phyloP scores from a whole-genome alignment of 1,140 invertebrate genomes.

The Meloidogyne floridensis region DNA sequence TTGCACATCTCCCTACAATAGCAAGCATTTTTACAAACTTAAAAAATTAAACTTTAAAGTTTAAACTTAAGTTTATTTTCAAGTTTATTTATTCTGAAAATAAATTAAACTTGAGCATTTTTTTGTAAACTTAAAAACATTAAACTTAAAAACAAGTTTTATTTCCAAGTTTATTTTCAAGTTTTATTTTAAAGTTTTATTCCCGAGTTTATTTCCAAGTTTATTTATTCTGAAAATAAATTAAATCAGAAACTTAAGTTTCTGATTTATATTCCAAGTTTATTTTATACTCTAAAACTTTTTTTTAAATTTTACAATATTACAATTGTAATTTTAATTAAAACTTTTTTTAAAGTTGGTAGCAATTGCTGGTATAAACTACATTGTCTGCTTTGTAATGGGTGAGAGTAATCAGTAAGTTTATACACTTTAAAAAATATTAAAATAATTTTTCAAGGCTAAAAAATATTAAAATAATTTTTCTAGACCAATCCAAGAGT shows the following conservation, averaged over 20 bases:
- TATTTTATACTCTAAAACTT: background rate
- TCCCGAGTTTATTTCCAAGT: too few species aligned
- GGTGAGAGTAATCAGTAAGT: constrained; percentile 25
- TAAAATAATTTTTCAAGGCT: too few species aligned
- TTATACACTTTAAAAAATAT: background rate
- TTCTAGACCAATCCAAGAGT: constrained; percentile 41
- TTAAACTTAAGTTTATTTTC: background rate
- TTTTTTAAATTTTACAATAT: background rate
- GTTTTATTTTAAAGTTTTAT: too few species aligned
- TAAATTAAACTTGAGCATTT: too few species aligned
- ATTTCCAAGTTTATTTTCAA: too few species aligned
- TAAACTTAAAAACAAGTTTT: too few species aligned
- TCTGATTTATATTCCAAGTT: background rate
- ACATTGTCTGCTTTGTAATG: constrained; percentile 40
- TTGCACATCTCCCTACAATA: constrained; percentile 1
- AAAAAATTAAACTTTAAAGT: background rate
- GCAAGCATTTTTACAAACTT: background rate
- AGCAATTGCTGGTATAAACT: constrained; percentile 34
- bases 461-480: constrained; percentile 7
- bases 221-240: too few species aligned
- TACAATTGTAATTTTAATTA: background rate
- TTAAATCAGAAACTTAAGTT: too few species aligned
- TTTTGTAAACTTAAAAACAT: too few species aligned
- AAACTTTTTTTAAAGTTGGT: constrained; percentile 16
- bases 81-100: background rate